Evolutionary conservation across 1,140 invertebrate species (phyloP).

Genomic region (Alviniconcha marisindica): DNA sequence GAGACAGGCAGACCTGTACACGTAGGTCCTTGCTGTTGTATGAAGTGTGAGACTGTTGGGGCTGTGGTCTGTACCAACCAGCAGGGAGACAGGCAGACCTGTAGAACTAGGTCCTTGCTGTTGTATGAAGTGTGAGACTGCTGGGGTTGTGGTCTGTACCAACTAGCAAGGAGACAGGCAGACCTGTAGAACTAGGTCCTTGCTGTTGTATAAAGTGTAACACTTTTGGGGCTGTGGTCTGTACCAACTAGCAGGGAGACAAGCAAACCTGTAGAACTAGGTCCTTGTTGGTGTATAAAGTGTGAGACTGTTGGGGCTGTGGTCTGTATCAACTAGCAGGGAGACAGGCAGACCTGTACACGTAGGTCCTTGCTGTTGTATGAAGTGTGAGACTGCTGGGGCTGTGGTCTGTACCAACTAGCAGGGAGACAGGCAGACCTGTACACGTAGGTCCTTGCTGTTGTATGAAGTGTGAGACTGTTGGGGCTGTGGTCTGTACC

Average conservation of each 20-base stretch:
- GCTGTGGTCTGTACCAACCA: slow-evolving; percentile 39
- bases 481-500: slow-evolving; percentile 33
- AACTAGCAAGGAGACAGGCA: slow-evolving; percentile 45
- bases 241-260: slow-evolving; percentile 46
- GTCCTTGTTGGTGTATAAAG: slow-evolving; percentile 12
- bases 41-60: too few species aligned
- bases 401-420: slow-evolving; percentile 40
- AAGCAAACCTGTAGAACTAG: slow-evolving; percentile 45
- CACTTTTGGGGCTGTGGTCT: slow-evolving; percentile 21
- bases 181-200: slow-evolving; percentile 45
- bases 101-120: slow-evolving; percentile 41
- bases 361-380: slow-evolving; percentile 39
- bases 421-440: slow-evolving; percentile 43
- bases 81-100: slow-evolving; percentile 43
- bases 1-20: slow-evolving; percentile 45
- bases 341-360: slow-evolving; percentile 44
- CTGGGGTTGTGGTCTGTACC: slow-evolving; percentile 32
- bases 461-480: too few species aligned
- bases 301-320: too few species aligned
- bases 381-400: too few species aligned
- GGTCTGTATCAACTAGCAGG: slow-evolving; percentile 44
- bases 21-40: slow-evolving; percentile 42
- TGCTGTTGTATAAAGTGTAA: too few species aligned
- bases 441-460: slow-evolving; percentile 43
- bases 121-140: too few species aligned